Conservation (phyloP, 1,140 invertebrate species). For the Pogonomyrmex californicus region DNA sequence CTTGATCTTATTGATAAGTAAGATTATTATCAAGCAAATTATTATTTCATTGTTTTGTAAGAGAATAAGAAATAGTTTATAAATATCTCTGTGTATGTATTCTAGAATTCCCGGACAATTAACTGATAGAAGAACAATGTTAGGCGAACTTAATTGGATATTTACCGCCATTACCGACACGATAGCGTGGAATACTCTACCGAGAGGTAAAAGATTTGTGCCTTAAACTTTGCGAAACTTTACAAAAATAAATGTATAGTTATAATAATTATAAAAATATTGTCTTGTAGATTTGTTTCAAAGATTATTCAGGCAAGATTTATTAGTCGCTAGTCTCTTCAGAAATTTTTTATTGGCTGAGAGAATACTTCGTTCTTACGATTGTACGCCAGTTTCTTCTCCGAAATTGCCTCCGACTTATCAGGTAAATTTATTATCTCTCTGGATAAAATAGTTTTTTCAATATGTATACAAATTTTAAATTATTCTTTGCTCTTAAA, state of each 20-base stretch:
- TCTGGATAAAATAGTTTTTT: background rate
- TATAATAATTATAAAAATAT: slow-evolving; percentile 51
- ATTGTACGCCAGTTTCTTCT: slow-evolving; percentile 97
- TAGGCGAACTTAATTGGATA: slow-evolving; percentile 99
- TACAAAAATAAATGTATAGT: slow-evolving; percentile 1
- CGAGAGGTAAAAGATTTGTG: slow-evolving; percentile 89
- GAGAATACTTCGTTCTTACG: slow-evolving; percentile 97
- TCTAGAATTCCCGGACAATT: slow-evolving; percentile 97
- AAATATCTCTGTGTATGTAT: slow-evolving; percentile 53
- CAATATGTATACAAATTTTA: background rate
- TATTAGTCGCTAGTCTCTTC: slow-evolving; percentile 99
- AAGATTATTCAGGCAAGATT: slow-evolving; percentile 98
- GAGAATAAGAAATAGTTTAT: background rate
- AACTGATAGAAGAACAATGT: slow-evolving; percentile 98
- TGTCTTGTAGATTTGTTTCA: slow-evolving; percentile 95
- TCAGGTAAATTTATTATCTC: slow-evolving; percentile 87
- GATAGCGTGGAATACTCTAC: slow-evolving; percentile 99
- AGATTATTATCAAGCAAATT: slow-evolving; percentile 80
- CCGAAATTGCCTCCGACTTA: slow-evolving; percentile 96
- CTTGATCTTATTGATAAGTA: slow-evolving; percentile 96
- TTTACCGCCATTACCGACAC: slow-evolving; percentile 99
- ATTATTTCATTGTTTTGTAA: background rate
- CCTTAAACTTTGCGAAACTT: background rate
- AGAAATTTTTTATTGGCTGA: slow-evolving; percentile 99
- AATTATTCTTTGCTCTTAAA: slow-evolving; percentile 9